phyloP scores from a whole-genome alignment of 2,797 vertebrate species.

The Sebastes ruberrimus region DNA sequence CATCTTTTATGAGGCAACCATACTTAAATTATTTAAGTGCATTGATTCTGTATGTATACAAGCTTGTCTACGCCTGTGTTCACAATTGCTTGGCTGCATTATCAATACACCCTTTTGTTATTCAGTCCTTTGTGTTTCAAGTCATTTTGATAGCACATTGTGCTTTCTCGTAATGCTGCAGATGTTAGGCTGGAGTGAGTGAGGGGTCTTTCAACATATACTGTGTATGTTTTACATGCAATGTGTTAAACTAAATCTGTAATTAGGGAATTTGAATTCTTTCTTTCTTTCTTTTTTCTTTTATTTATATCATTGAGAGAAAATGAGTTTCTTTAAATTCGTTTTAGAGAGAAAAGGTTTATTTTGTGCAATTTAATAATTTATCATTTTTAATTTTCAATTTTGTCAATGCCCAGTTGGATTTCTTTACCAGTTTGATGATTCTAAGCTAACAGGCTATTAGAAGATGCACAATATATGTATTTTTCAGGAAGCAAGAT shows the following conservation, averaged over 20 bases:
- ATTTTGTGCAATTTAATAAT: neutral
- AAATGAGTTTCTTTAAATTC: neutral
- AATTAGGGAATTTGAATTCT: neutral
- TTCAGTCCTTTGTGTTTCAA: constrained; percentile 47
- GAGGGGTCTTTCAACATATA: neutral
- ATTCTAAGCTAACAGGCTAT: neutral
- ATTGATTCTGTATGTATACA: constrained; percentile 83
- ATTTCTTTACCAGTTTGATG: neutral
- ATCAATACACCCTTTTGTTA: constrained; percentile 62
- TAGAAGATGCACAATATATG: neutral
- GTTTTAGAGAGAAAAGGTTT: neutral
- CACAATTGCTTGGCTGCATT: constrained; percentile 58
- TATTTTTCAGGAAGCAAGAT: neutral
- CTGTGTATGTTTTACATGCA: neutral
- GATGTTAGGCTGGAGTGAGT: neutral
- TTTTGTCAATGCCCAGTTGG: neutral
- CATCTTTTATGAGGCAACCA: constrained; percentile 77
- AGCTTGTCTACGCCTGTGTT: constrained; percentile 63
- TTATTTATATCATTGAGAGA: neutral
- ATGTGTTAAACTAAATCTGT: neutral
- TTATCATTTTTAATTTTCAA: neutral
- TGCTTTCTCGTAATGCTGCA: neutral
- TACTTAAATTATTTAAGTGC: constrained; percentile 82
- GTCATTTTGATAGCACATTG: constrained; percentile 10
- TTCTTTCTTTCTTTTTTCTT: neutral